Evolutionary conservation across 2,888 invertebrate species (phyloP).

Genomic region (Brenthis ino): DNA sequence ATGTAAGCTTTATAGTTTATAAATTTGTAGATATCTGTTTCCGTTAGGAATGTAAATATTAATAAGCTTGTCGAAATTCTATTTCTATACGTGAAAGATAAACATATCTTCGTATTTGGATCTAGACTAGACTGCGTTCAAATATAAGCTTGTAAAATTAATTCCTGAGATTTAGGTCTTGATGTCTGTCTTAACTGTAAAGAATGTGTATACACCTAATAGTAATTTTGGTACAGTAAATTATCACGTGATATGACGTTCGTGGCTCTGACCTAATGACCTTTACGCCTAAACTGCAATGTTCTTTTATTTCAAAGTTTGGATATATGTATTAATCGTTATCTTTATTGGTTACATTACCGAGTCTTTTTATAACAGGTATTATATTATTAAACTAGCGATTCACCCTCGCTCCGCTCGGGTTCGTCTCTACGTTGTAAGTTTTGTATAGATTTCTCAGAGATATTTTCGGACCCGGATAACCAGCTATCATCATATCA

Average conservation of each 20-base stretch:
- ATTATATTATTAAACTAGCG: too few relatives aligned
- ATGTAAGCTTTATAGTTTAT: too few relatives aligned
- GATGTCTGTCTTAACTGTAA: slow-evolving; percentile 22
- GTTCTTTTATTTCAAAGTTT: background rate
- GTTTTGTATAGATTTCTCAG: too few relatives aligned
- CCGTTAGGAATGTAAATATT: background rate
- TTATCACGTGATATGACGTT: background rate
- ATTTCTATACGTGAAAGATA: background rate
- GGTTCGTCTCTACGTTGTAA: too few relatives aligned
- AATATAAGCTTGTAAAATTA: slow-evolving; percentile 1
- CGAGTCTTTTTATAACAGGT: too few relatives aligned
- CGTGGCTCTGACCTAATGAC: background rate
- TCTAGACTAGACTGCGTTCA: slow-evolving; percentile 6
- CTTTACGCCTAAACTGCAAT: slow-evolving; percentile 4
- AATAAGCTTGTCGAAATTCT: slow-evolving; percentile 8
- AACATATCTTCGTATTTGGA: slow-evolving; percentile 4
- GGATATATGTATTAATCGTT: background rate
- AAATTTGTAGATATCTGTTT: background rate
- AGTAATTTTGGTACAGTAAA: too few relatives aligned
- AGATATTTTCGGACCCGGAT: too few relatives aligned
- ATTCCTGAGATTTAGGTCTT: slow-evolving; percentile 23
- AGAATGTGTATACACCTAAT: background rate
- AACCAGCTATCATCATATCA: too few relatives aligned
- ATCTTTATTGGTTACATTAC: background rate
- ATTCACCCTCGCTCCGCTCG: too few relatives aligned